phyloP scores from a whole-genome alignment of 2,888 invertebrate genomes.

The Parapristionchus giblindavisi region DNA sequence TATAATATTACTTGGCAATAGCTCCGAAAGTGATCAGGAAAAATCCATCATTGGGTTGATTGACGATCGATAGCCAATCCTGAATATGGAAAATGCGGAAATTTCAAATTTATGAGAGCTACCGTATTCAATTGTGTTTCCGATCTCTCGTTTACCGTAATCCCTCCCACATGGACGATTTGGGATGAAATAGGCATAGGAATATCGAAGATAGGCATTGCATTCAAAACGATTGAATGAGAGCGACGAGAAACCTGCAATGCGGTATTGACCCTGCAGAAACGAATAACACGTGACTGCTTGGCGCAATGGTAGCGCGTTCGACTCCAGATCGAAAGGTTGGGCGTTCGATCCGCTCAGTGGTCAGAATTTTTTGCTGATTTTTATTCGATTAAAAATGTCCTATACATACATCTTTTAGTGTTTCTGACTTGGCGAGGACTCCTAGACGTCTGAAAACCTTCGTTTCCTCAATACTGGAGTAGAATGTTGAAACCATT shows the following conservation, averaged over 20 bases:
- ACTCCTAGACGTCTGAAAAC: conserved; percentile 30
- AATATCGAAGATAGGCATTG: conserved; percentile 60
- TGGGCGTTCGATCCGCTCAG: conserved; percentile 40
- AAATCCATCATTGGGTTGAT: conserved; percentile 49
- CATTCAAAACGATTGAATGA: conserved; percentile 56
- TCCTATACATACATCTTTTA: conserved; percentile 1
- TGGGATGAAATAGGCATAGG: conserved; percentile 55
- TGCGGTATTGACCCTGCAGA: background rate
- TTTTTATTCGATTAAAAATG: background rate
- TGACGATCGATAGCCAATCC: conserved; percentile 56
- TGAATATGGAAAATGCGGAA: too few relatives aligned
- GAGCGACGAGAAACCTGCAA: conserved; percentile 28
- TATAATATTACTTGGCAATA: conserved; percentile 50
- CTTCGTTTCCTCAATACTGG: conserved; percentile 31
- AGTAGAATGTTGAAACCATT: conserved; percentile 31
- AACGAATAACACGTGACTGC: conserved; percentile 10
- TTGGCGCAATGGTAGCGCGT: conserved; percentile 43
- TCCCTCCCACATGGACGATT: conserved; percentile 54
- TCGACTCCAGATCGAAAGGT: conserved; percentile 41
- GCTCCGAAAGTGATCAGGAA: conserved; percentile 63
- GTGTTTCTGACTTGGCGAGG: background rate
- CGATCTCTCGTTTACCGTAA: conserved; percentile 46
- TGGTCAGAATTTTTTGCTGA: conserved; percentile 35
- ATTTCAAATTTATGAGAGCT: too few relatives aligned
- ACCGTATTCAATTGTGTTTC: conserved; percentile 1